Base-by-base conservation (phyloP, 2,888 invertebrate genomes). In the Choristoneura rosaceana region DNA sequence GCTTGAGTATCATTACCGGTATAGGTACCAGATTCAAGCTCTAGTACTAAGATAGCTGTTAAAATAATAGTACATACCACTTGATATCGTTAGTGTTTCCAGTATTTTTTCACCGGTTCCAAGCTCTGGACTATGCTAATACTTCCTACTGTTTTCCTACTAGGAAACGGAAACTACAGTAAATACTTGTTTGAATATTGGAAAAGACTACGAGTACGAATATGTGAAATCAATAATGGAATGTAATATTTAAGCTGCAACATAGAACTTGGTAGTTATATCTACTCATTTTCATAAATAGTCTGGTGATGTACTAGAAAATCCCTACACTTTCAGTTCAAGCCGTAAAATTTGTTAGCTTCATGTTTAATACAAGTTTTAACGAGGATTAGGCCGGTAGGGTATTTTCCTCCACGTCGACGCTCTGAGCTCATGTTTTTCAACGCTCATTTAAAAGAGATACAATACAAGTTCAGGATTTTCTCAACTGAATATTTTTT, bases 351-450 rank as follows among this genome's bases (percentile, higher is more conserved):
- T 71, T 71, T 68, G 68, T 71, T 61, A 62, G 65, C 55, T 45
- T 62, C 68, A 62, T 67, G 38, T 67, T 62, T 52, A 65, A 61
- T 71, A 43, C 43, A 60, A 66, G 70, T 71, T 71, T 71, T 45
- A 61, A 43, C 70, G 66, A 43, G 43, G 60, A 60, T 70, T 70
- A 65, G 70, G 65, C 60, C 60, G 33, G 52, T 12, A 15, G 43
- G 60, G 60, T 33, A 65, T 64, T 58, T 41, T 34, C 38, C 50
- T 15, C 63, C 38, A n/a, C 3, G 41, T n/a, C 59, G 15, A 15
- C 10, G 25, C 55, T 15, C 9, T 33, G 5, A 25, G 33, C 5
- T 47, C 15, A 9, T 38, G 55, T 12, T 63, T 69, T 45, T 55
- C 43, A 55, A 45, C 7, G 15, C 58, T 15, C 17, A 65, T 43